Evolutionary conservation across 2,113 vertebrate species (phyloP).

Genomic region (Capra hircus): DNA sequence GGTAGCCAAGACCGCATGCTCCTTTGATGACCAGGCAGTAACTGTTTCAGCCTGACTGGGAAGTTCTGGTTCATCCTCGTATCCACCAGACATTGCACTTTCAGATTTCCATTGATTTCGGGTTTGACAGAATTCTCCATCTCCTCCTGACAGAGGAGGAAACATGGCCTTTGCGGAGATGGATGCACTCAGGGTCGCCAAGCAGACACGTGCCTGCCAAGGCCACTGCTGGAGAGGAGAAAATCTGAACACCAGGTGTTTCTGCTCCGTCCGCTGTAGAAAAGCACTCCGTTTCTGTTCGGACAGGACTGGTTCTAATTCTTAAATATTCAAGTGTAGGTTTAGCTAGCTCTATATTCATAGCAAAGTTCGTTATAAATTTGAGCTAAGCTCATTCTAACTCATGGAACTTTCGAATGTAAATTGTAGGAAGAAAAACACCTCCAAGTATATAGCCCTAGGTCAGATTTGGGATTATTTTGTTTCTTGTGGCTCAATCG

Average conservation of each 20-base stretch:
- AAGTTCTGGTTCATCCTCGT: neutral
- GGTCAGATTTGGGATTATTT: neutral
- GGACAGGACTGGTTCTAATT: neutral
- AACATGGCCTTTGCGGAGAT: neutral
- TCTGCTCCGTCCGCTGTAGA: neutral
- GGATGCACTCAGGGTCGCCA: neutral
- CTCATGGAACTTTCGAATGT: neutral
- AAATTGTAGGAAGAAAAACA: neutral
- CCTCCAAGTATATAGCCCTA: neutral
- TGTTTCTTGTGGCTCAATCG: neutral
- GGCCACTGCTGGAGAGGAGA: neutral
- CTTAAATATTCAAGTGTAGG: neutral
- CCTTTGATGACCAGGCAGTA: neutral
- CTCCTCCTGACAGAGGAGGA: neutral
- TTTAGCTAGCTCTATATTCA: neutral
- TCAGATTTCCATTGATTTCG: neutral
- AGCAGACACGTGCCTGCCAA: neutral
- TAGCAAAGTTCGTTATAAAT: neutral
- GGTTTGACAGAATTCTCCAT: neutral
- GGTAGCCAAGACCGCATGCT: neutral
- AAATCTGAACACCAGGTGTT: neutral
- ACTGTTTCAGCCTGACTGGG: neutral
- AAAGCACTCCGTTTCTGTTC: neutral
- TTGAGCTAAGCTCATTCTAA: neutral
- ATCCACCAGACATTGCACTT: neutral